A percentile compares a stretch with the other conserved stretches of the same genome.
phyloP scores from a whole-genome alignment of 2,113 vertebrate genomes.

The Apistogramma diplotaenia region DNA sequence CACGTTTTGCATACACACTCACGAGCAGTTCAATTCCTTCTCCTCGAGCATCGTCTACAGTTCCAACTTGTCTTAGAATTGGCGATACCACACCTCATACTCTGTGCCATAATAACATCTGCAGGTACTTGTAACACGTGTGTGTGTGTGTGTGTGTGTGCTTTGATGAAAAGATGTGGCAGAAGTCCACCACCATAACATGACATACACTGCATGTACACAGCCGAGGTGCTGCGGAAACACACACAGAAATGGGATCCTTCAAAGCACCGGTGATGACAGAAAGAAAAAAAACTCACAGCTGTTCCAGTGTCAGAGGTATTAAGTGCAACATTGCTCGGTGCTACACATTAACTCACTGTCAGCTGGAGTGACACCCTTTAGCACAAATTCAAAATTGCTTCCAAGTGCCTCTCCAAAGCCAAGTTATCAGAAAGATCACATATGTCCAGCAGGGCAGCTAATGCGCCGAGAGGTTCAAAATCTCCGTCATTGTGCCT shows the following conservation, averaged over 20 bases:
- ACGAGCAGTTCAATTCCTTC: conserved; percentile 1
- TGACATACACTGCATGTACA: neutral
- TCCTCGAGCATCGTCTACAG: neutral
- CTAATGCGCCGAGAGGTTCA: neutral
- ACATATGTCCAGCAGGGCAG: conserved; percentile 18
- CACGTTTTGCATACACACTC: conserved; percentile 2
- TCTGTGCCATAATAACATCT: conserved; percentile 30
- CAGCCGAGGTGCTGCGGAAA: neutral
- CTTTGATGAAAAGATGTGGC: conserved; percentile 31
- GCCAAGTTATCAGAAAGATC: conserved; percentile 17
- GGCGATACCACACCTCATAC: neutral
- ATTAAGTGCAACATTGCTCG: conserved; percentile 15
- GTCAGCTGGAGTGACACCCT: conserved; percentile 17
- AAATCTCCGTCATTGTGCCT: conserved; percentile 28
- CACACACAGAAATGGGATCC: neutral
- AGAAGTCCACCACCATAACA: neutral
- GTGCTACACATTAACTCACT: conserved; percentile 18
- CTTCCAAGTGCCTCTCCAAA: conserved; percentile 4
- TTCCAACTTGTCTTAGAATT: neutral
- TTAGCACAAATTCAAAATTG: conserved; percentile 8
- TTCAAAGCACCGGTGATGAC: conserved; percentile 5
- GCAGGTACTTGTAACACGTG: conserved; percentile 20
- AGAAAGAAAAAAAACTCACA: conserved; percentile 25
- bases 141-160: conserved; percentile 52
- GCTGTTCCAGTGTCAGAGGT: conserved; percentile 44